Conservation (phyloP, 2,797 vertebrate species). For the Sebastiscus tertius region DNA sequence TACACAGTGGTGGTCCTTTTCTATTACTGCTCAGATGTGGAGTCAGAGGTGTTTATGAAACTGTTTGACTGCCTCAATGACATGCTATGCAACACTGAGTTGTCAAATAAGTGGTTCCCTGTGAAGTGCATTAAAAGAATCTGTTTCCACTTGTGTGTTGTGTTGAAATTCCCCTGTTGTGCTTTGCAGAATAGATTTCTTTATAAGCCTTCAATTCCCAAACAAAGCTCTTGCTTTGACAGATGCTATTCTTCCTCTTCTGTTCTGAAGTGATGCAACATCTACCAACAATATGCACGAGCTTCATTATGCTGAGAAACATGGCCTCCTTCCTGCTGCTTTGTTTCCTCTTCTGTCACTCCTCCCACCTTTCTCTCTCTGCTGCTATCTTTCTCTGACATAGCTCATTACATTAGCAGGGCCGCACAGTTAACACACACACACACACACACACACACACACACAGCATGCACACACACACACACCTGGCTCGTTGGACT, state of each 20-base stretch:
- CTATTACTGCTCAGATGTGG: conserved; percentile 14
- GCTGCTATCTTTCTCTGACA: conserved; percentile 53
- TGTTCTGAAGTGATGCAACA: conserved; percentile 58
- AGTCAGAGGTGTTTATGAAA: conserved; percentile 23
- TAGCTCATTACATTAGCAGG: conserved; percentile 60
- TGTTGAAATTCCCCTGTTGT: conserved; percentile 19
- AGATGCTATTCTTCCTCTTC: conserved; percentile 20
- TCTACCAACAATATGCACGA: conserved; percentile 38
- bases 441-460: conserved; percentile 1
- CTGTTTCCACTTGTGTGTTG: conserved; percentile 3
- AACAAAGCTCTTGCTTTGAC: conserved; percentile 45
- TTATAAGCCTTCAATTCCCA: conserved; percentile 20
- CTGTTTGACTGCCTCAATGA: conserved; percentile 13
- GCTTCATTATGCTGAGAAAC: conserved; percentile 38
- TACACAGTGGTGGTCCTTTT: conserved; percentile 1
- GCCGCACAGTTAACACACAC: conserved; percentile 20
- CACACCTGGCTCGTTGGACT: conserved; percentile 43
- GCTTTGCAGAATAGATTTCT: conserved; percentile 25
- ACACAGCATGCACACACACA: conserved; percentile 18
- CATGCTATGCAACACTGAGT: not conserved
- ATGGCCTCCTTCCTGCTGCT: conserved; percentile 51
- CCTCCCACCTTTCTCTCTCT: conserved; percentile 21
- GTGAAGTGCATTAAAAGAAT: conserved; percentile 23
- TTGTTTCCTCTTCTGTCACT: conserved; percentile 48
- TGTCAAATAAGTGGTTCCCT: conserved; percentile 17